Evolutionary conservation across 2,113 vertebrate genomes (phyloP).

Genomic region (Brevimyrus niger): DNA sequence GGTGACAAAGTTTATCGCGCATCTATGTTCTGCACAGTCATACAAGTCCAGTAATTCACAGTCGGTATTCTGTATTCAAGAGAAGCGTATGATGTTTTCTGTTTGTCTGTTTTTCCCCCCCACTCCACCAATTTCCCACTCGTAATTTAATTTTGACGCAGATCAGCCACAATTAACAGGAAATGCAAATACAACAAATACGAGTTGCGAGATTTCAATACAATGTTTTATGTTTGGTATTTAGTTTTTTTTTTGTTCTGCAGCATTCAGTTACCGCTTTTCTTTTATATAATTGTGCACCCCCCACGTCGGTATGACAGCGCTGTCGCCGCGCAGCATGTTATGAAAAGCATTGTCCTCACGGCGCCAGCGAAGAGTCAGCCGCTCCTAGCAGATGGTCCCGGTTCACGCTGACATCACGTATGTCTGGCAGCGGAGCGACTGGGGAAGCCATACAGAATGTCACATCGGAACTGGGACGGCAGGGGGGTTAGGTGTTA

Average conservation of each 20-base stretch:
- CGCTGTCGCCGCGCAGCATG: conserved; percentile 36
- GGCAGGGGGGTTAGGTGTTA: conserved; percentile 48
- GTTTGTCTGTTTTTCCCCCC: too few relatives aligned
- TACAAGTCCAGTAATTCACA: background rate
- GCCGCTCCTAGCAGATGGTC: conserved; percentile 74
- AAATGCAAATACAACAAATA: background rate
- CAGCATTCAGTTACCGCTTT: background rate
- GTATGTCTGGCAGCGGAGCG: conserved; percentile 69
- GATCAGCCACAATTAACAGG: background rate
- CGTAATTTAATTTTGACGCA: background rate
- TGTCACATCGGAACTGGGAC: conserved; percentile 63
- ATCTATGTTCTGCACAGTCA: background rate
- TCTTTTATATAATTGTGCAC: background rate
- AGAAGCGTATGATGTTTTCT: background rate
- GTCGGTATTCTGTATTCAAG: background rate
- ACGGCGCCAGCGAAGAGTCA: conserved; percentile 47
- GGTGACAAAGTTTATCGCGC: background rate
- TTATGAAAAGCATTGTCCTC: conserved; percentile 65
- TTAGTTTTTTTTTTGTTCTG: background rate
- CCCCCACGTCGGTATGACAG: background rate
- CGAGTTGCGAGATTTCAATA: background rate
- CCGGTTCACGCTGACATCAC: conserved; percentile 71
- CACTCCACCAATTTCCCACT: background rate
- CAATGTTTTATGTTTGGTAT: background rate
- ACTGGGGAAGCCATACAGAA: conserved; percentile 65